These are phyloP conservation scores for Artibeus jamaicensis DNA, from an alignment of 2,797 vertebrate genomes.

Conservation along the genomic window DNA sequence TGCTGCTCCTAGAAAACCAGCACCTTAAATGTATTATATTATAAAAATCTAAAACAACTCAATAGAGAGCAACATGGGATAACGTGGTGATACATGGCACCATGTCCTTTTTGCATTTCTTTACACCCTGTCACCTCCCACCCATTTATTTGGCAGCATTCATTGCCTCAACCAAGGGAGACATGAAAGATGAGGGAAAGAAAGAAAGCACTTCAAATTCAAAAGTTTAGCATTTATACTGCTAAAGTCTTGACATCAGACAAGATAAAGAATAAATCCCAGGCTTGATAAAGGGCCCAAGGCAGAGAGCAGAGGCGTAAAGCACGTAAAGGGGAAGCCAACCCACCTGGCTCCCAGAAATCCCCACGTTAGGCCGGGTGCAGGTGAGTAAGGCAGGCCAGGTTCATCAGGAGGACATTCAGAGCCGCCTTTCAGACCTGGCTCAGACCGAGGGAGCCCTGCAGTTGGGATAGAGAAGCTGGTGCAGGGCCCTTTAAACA, in stretches of 20 bases:
- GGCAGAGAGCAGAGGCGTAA: fast-evolving
- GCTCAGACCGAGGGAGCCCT: fast-evolving
- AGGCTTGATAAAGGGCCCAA: not conserved
- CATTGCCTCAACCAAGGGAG: not conserved
- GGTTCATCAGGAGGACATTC: not conserved
- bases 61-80: not conserved
- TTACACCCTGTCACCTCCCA: not conserved
- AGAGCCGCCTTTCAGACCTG: not conserved
- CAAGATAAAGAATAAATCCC: not conserved
- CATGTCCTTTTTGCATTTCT: not conserved
- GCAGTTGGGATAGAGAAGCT: not conserved
- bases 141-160: not conserved
- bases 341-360: too few relatives aligned
- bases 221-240: not conserved
- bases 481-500: not conserved
- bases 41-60: not conserved
- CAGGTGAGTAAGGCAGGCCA: not conserved
- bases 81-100: not conserved
- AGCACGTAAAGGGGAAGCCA: not conserved
- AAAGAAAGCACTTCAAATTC: not conserved
- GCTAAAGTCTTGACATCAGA: not conserved
- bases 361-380: fast-evolving
- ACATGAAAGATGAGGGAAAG: not conserved
- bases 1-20: not conserved
- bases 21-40: not conserved